Evolutionary conservation across 2,113 vertebrate species (phyloP).

Genomic region (Columbina picui): DNA sequence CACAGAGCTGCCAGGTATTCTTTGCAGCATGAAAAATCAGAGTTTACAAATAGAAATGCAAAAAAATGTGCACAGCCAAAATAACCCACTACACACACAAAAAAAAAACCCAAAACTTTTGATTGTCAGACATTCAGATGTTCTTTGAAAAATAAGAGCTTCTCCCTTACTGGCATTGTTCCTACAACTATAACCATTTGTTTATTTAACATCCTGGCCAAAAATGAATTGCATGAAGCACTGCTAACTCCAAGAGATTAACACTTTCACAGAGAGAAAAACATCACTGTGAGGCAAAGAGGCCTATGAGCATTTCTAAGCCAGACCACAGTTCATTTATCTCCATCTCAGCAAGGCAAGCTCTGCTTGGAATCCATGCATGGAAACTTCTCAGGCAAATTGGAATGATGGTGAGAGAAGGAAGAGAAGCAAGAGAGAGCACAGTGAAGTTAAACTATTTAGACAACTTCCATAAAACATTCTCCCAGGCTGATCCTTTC

Average conservation of each 20-base stretch:
- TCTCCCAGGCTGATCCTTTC: not conserved
- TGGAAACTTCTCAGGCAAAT: not conserved
- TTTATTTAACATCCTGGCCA: not conserved
- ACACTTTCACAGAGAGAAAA: not conserved
- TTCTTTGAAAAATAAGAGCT: not conserved
- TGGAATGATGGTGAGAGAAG: not conserved
- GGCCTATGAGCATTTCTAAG: not conserved
- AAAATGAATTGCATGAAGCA: not conserved
- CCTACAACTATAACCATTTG: not conserved
- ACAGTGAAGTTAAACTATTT: not conserved
- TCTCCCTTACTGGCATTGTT: not conserved
- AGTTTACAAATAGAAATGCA: not conserved
- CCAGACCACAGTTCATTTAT: not conserved
- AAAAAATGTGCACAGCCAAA: not conserved
- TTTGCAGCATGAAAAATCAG: not conserved
- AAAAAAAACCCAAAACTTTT: rapidly evolving
- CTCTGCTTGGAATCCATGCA: not conserved
- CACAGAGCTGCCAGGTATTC: not conserved
- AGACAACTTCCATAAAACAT: not conserved
- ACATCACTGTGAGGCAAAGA: not conserved
- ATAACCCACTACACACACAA: not conserved
- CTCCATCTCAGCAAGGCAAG: not conserved
- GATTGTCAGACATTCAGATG: not conserved
- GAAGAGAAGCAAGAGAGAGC: not conserved
- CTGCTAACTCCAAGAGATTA: not conserved